Conservation (phyloP, 2,888 invertebrate species). For the Sinohyriopsis cumingii region DNA sequence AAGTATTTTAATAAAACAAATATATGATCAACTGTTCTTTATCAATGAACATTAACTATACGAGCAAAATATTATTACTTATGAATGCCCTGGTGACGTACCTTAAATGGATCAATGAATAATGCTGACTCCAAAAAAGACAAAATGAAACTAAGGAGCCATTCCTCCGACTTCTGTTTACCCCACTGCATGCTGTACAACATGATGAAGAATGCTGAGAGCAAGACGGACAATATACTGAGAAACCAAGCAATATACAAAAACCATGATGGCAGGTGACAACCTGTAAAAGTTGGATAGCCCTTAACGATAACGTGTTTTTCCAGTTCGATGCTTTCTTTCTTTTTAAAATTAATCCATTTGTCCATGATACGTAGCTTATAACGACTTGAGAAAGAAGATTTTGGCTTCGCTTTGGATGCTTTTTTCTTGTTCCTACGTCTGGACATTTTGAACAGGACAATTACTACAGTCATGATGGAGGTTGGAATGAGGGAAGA, state of each 20-base stretch:
- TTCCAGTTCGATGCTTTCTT: constrained; percentile 26
- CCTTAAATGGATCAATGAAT: constrained; percentile 44
- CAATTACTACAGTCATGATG: constrained; percentile 10
- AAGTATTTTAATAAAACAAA: no score
- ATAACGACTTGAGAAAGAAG: not conserved
- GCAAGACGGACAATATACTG: constrained; percentile 27
- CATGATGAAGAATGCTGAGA: constrained; percentile 43
- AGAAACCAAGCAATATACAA: constrained; percentile 47
- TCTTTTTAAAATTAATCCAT: not conserved
- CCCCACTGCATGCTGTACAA: constrained; percentile 51
- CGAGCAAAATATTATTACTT: no score
- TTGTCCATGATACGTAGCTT: not conserved
- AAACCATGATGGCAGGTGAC: constrained; percentile 42
- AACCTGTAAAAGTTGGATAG: constrained; percentile 10
- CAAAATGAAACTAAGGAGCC: constrained; percentile 38
- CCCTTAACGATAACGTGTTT: constrained; percentile 14
- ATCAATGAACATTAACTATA: no score
- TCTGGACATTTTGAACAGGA: constrained; percentile 27
- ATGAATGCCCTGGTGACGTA: constrained; percentile 5
- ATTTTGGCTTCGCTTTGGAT: not conserved
- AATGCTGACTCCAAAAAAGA: constrained; percentile 42
- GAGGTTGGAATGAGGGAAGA: constrained; percentile 23
- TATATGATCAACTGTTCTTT: no score
- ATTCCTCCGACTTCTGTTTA: constrained; percentile 45
- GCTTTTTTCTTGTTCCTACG: constrained; percentile 10